Conservation (phyloP, 2,113 vertebrate genomes). For the Hemiscyllium ocellatum region DNA sequence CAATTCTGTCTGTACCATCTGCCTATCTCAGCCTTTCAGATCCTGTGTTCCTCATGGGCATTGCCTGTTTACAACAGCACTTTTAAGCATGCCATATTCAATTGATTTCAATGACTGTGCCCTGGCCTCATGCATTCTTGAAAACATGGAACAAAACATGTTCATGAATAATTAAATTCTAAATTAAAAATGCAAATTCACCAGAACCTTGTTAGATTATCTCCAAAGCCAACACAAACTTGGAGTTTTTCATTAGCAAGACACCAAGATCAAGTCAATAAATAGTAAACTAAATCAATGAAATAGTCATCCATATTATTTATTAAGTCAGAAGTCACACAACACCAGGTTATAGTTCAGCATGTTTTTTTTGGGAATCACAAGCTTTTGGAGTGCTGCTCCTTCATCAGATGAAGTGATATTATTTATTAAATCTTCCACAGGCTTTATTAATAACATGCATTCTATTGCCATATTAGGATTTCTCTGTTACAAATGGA, state of each 20-base stretch:
- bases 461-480: neutral
- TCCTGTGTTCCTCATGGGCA: neutral
- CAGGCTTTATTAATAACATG: neutral
- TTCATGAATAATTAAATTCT: neutral
- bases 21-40: neutral
- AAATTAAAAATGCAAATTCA: neutral
- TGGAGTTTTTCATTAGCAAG: neutral
- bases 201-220: neutral
- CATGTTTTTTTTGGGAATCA: too few species aligned
- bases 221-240: neutral
- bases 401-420: too few species aligned
- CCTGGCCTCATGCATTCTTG: neutral
- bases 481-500: neutral
- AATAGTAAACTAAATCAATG: neutral
- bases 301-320: neutral
- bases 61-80: neutral
- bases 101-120: neutral
- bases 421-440: neutral
- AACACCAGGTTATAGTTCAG: too few species aligned
- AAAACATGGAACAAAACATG: neutral
- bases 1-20: conserved; percentile 3
- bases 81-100: neutral
- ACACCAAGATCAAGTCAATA: neutral
- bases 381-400: too few species aligned
- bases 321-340: neutral